Evolutionary conservation across 2,797 vertebrate genomes (phyloP), one percentile per base, ranked within the genome.

Genomic region (Pterois miles): DNA sequence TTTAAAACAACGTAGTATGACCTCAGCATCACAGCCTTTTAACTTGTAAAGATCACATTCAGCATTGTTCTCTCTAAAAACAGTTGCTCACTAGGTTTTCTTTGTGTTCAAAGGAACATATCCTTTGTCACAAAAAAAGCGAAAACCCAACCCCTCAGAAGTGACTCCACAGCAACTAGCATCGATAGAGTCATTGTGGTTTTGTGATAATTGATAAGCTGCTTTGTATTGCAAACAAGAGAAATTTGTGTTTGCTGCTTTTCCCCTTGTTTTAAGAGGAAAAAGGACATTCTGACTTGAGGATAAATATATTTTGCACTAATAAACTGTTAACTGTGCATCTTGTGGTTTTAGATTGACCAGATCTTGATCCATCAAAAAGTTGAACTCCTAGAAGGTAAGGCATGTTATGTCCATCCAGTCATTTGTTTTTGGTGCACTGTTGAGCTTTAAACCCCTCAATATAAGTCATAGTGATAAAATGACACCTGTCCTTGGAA

Each of bases 311-410:
- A n/a, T n/a, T n/a, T n/a, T n/a, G n/a, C n/a, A n/a, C n/a, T n/a
- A n/a, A 5, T 23, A 7, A 20, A 23, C 29, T 2, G 4, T 25
- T 22, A 3, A 27, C 46, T 33, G 40, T 40, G 27, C 73, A 4
- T 78, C 36, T 74, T 81, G 20, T 76, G 71, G 1, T 85, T 90
- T 77, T 78, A 98, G 97, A 93, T 97, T 25, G 97, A 98, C 89
- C 97, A 97, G 87, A 85, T 98, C 73, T 92, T 98, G 74, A 96
- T 98, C 84, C 97, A 97, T 77, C 97, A 98, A 87, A 97, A 96
- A 88, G 91, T 96, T 36, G 96, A 97, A 74, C 90, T 95, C 22
- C 88, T 96, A 13, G 96, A 97, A 94, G 96, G 97, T 97, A 89
- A 73, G 90, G 40, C 40, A 16, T 14, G 16, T 43, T 43, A 43